Evolutionary conservation across 2,888 invertebrate species (phyloP), one percentile per base, ranked within the genome.

Genomic region (Andrena praecox): DNA sequence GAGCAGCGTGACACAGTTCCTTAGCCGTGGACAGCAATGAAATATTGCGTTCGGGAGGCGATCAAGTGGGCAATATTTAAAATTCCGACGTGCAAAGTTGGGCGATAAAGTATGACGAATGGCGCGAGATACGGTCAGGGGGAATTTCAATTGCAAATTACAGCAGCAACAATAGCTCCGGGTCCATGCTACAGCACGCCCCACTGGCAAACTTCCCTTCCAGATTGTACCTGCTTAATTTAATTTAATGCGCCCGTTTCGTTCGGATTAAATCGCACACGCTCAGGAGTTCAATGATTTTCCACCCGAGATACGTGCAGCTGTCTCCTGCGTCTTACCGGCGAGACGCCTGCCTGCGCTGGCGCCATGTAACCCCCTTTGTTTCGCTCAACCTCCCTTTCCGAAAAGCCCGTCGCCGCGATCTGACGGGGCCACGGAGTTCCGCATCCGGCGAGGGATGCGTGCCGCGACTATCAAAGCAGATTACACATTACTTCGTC

Each of bases 401-500:
- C 66, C 42, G 52, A 67, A 82, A 76, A 78, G 70, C 62, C 29
- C 29, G 52, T 69, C 56, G 56, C 66, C 76, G 74, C 74, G 79
- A 79, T 79, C 77, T 73, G 63, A 79, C 75, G 67, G 67, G 76
- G 74, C 63, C 63, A 56, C 60, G 35, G 74, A 83, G 81, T 83
- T 86, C 85, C 84, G 79, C 81, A 86, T 80, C 85, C 64, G 77
- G 84, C 79, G 56, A 60, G 76, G 74, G 69, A 85, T 77, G 80
- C 88, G 87, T 87, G 86, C 72, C 79, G 74, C 60, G 89, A 89
- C 87, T 89, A 84, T 85, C 88, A 87, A 87, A 89, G 82, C 71
- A 84, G 84, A 85, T 87, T 79, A 85, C 85, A 87, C 86, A 87
- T 88, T 89, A 87, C 85, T 83, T 84, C 74, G 82, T 33, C 56